phyloP scores from a whole-genome alignment of 2,797 vertebrate genomes.

The Lepilemur ruficaudatus region DNA sequence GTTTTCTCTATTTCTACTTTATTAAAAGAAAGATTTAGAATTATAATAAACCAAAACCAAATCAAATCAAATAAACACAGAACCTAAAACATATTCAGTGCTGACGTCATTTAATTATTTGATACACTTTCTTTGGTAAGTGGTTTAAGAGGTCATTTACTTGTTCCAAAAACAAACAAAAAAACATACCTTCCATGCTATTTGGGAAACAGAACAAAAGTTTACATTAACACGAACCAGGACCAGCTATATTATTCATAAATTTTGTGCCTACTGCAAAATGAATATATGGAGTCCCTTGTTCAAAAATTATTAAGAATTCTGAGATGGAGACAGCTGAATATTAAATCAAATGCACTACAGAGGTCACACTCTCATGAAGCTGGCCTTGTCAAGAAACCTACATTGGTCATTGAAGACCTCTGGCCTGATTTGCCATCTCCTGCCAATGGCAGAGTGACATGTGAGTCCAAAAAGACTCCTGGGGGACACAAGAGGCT shows the following conservation, averaged over 20 bases:
- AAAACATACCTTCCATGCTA: not conserved
- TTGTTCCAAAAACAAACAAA: not conserved
- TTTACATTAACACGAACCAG: not conserved
- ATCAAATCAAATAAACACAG: not conserved
- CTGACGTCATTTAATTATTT: not conserved
- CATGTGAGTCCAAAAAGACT: not conserved
- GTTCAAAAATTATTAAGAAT: not conserved
- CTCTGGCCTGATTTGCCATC: not conserved
- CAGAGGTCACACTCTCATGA: not conserved
- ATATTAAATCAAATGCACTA: not conserved
- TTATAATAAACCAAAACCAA: not conserved
- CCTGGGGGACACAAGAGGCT: not conserved
- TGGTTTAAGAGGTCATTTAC: not conserved
- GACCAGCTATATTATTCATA: not conserved
- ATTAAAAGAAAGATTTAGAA: not conserved
- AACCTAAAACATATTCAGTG: not conserved
- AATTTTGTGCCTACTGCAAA: not conserved
- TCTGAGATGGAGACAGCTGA: not conserved
- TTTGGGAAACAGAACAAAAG: not conserved
- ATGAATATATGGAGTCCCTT: slow-evolving; percentile 3
- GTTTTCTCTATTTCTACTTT: not conserved
- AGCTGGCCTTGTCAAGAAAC: not conserved
- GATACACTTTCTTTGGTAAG: not conserved
- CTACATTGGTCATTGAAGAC: not conserved
- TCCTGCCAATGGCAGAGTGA: not conserved